These are phyloP conservation scores for Latrodectus elegans DNA, from an alignment of 2,888 invertebrate genomes.

Conservation along the genomic window DNA sequence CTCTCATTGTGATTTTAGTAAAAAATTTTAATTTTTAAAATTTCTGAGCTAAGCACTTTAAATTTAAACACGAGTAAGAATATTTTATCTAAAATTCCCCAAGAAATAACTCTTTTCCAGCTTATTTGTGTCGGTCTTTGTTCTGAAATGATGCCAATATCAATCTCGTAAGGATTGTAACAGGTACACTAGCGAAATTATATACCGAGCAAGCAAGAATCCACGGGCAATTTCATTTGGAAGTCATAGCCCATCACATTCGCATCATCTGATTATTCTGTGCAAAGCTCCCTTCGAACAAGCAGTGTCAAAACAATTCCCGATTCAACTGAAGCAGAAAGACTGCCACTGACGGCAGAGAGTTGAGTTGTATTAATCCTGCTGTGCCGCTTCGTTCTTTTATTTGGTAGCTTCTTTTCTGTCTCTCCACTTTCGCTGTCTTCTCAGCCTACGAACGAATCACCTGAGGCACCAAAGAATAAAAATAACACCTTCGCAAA, in stretches of 20 bases:
- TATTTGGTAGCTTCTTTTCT: slow-evolving; percentile 10
- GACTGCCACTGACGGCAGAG: slow-evolving; percentile 52
- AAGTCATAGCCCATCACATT: background rate
- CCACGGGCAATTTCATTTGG: slow-evolving; percentile 12
- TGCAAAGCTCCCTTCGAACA: slow-evolving; percentile 38
- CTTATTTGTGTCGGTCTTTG: no score
- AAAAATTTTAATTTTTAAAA: no score
- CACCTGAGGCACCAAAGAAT: slow-evolving; percentile 29
- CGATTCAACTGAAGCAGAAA: slow-evolving; percentile 37
- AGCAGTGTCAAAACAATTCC: slow-evolving; percentile 61
- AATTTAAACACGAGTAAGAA: no score
- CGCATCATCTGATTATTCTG: slow-evolving; percentile 42
- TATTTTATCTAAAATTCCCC: no score
- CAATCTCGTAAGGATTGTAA: background rate
- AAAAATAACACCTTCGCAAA: slow-evolving; percentile 50
- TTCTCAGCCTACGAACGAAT: background rate
- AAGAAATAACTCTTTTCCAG: no score
- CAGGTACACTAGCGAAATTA: background rate
- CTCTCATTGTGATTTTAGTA: no score
- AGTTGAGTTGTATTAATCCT: slow-evolving; percentile 63
- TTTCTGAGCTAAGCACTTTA: no score
- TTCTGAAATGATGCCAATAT: no score
- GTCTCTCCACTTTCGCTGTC: slow-evolving; percentile 3
- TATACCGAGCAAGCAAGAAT: background rate
- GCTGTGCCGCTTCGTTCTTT: slow-evolving; percentile 32